Conservation (phyloP, 2,113 vertebrate species). For the Notiomystis cincta region DNA sequence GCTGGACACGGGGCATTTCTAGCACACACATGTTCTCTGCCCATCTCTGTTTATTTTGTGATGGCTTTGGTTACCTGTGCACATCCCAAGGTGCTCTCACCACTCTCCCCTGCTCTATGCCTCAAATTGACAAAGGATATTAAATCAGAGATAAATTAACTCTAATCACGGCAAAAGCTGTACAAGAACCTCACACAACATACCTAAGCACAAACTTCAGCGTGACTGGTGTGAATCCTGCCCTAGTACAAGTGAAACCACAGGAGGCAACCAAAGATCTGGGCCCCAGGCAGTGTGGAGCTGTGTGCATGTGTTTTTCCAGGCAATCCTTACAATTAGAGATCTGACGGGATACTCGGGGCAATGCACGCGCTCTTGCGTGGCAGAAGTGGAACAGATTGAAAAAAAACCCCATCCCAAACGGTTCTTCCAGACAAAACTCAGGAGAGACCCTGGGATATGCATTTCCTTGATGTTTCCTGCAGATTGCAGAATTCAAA, state of each 20-base stretch:
- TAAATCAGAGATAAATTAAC: neutral
- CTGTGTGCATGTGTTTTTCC: fast-evolving
- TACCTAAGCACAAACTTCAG: neutral
- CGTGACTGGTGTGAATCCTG: neutral
- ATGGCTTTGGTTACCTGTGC: neutral
- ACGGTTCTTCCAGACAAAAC: neutral
- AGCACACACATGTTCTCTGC: fast-evolving
- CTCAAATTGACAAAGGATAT: neutral
- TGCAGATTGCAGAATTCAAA: neutral
- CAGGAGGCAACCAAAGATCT: neutral
- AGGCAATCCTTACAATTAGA: neutral
- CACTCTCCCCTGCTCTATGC: no score
- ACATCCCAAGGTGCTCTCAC: neutral
- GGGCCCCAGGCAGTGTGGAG: neutral
- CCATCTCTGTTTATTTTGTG: neutral
- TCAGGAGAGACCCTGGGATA: neutral
- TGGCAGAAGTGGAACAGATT: fast-evolving
- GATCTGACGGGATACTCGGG: neutral
- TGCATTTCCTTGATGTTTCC: neutral
- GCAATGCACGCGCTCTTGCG: fast-evolving
- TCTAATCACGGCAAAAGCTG: neutral
- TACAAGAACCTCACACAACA: neutral
- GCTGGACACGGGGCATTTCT: neutral
- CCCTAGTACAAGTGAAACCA: neutral
- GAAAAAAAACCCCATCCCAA: fast-evolving